Percentiles rank a stretch among this genome's conserved stretches.
Conservation (phyloP, 1,140 invertebrate genomes). For the Drosophila elegans region DNA sequence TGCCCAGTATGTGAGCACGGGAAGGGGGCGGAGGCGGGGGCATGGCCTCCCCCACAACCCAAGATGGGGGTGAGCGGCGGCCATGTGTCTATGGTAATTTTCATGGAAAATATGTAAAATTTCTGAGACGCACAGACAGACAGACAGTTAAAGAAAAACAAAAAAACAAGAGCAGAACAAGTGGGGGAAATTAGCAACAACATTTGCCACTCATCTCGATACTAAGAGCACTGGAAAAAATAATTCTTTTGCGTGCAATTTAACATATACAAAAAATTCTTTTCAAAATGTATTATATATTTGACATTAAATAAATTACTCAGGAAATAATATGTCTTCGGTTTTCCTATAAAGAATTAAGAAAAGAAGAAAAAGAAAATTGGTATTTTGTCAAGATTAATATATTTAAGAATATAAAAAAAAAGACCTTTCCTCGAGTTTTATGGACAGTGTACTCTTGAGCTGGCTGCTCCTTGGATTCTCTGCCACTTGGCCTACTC, state of each 20-base stretch:
- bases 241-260: no score
- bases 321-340: no score
- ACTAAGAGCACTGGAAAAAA: constrained; percentile 7
- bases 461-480: constrained; percentile 25
- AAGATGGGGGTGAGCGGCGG: background rate
- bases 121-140: constrained; percentile 30
- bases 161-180: constrained; percentile 51
- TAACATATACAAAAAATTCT: background rate
- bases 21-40: background rate
- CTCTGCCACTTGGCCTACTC: constrained; percentile 78
- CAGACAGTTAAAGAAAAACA: constrained; percentile 28
- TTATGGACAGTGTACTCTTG: constrained; percentile 6
- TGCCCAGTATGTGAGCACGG: constrained; percentile 50
- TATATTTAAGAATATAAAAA: background rate
- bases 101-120: constrained; percentile 81
- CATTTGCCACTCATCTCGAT: constrained; percentile 68
- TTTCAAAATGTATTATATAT: background rate
- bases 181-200: constrained; percentile 79
- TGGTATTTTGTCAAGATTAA: no score
- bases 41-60: background rate
- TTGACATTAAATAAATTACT: no score
- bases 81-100: constrained; percentile 77
- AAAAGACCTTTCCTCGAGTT: background rate
- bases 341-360: no score
- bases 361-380: no score